Conservation (phyloP, 2,797 vertebrate genomes). For the Anguilla anguilla region DNA sequence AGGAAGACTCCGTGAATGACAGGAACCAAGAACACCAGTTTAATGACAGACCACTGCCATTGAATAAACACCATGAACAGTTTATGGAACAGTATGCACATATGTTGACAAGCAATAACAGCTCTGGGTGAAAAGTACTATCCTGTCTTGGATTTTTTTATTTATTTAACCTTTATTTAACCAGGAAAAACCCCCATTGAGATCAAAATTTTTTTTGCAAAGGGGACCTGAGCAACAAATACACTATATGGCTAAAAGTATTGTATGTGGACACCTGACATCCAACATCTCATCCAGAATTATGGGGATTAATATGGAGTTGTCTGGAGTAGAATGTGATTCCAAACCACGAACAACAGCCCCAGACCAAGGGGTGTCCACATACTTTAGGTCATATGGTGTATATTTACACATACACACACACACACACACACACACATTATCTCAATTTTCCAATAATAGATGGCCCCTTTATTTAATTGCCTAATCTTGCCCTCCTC, state of each 20-base stretch:
- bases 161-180: neutral
- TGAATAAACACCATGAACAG: neutral
- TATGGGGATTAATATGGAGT: no score
- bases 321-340: no score
- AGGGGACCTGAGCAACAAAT: no score
- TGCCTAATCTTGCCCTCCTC: neutral
- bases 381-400: no score
- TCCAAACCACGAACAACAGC: no score
- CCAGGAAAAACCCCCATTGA: no score
- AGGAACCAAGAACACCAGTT: neutral
- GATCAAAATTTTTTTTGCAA: no score
- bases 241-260: no score
- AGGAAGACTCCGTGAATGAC: neutral
- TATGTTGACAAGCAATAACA: neutral
- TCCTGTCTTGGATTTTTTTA: neutral
- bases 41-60: neutral
- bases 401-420: neutral
- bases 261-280: no score
- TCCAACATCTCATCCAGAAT: no score
- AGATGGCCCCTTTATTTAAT: neutral
- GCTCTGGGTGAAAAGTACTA: neutral
- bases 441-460: neutral
- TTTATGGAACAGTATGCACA: neutral
- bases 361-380: no score
- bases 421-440: neutral